phyloP scores from a whole-genome alignment of 2,113 vertebrate genomes.

The Dascyllus trimaculatus region DNA sequence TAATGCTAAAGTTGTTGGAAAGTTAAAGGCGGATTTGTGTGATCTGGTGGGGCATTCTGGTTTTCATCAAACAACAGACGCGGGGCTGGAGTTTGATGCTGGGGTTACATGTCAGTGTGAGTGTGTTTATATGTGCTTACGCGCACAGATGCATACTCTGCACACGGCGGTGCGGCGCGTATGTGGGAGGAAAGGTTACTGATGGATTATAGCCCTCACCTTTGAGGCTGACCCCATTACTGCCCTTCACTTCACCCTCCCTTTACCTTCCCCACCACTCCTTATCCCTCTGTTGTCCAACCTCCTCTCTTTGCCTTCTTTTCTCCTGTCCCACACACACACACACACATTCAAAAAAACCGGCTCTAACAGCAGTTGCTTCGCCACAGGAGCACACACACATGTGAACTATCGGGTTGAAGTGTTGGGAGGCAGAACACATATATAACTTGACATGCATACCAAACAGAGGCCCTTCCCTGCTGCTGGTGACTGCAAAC shows the following conservation, averaged over 20 bases:
- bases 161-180: conserved; percentile 27
- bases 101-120: conserved; percentile 46
- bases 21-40: conserved; percentile 73
- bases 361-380: conserved; percentile 19
- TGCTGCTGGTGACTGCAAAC: conserved; percentile 33
- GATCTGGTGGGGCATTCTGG: conserved; percentile 73
- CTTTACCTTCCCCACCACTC: conserved; percentile 38
- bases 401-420: conserved; percentile 25
- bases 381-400: conserved; percentile 12
- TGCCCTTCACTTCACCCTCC: conserved; percentile 64
- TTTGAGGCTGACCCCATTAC: conserved; percentile 82
- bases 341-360: conserved; percentile 25
- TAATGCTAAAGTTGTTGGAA: conserved; percentile 68
- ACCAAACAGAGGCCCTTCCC: conserved; percentile 35
- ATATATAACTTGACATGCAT: conserved; percentile 67
- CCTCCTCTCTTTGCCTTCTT: conserved; percentile 31
- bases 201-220: conserved; percentile 81
- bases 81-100: conserved; percentile 45
- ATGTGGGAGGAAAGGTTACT: conserved; percentile 75
- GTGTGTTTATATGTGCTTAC: conserved; percentile 42
- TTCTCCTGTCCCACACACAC: conserved; percentile 32
- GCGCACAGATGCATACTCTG: conserved; percentile 33
- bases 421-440: conserved; percentile 16
- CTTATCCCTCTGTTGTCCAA: conserved; percentile 41
- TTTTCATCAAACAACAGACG: conserved; percentile 77